phyloP scores from a whole-genome alignment of 2,888 invertebrate species.

The Andrena praecox region DNA sequence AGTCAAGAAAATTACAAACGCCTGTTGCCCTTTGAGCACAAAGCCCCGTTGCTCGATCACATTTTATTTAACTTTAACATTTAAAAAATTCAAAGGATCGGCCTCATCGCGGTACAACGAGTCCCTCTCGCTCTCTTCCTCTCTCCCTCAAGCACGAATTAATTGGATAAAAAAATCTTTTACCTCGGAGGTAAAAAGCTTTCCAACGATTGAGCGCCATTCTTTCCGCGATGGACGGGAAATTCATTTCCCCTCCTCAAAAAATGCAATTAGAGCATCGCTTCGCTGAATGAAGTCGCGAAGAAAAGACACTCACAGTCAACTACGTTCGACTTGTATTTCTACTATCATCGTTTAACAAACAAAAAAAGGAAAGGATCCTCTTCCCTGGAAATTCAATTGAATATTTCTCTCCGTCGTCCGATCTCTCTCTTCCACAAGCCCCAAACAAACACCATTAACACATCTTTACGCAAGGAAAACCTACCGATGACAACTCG shows the following conservation, averaged over 20 bases:
- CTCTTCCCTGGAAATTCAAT: background rate
- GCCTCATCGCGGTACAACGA: slow-evolving; percentile 1
- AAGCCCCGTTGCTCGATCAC: slow-evolving; percentile 22
- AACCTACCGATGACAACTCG: too few species aligned
- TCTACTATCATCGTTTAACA: slow-evolving; percentile 3
- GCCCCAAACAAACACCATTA: too few species aligned
- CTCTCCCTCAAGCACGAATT: slow-evolving; percentile 23
- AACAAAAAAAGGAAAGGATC: background rate
- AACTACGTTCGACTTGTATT: slow-evolving; percentile 20
- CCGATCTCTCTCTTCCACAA: background rate
- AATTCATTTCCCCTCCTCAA: slow-evolving; percentile 44
- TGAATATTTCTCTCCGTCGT: background rate
- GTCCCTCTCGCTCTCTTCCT: background rate
- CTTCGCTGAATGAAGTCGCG: slow-evolving; percentile 29
- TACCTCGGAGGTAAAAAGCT: slow-evolving; percentile 39
- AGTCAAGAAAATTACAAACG: slow-evolving; percentile 5
- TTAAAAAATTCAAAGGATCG: slow-evolving; percentile 50
- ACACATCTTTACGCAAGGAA: too few species aligned
- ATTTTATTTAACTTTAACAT: slow-evolving; percentile 40
- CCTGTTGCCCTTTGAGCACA: slow-evolving; percentile 10
- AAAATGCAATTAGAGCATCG: slow-evolving; percentile 54
- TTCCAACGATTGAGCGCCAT: slow-evolving; percentile 45
- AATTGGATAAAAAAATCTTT: slow-evolving; percentile 61
- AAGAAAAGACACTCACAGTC: slow-evolving; percentile 15
- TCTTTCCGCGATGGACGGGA: slow-evolving; percentile 32